Conservation (phyloP, 2,888 invertebrate genomes). For the Pterostichus madidus region DNA sequence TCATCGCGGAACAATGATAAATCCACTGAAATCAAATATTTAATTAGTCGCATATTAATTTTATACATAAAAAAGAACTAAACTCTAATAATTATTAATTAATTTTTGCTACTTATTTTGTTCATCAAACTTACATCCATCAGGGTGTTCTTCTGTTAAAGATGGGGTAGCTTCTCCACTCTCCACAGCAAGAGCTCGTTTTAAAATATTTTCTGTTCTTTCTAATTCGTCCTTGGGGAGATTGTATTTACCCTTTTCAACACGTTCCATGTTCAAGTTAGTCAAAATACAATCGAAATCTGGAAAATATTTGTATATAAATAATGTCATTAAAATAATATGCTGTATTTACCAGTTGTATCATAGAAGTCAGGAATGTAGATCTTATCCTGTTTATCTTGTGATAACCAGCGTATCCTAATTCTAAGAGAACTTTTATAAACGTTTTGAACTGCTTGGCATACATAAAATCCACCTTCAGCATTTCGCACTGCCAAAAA, state of each 20-base stretch:
- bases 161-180: conserved; percentile 82
- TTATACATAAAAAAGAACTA: too few species aligned
- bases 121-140: conserved; percentile 84
- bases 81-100: too few species aligned
- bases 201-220: conserved; percentile 90
- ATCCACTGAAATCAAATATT: conserved; percentile 81
- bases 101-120: too few species aligned
- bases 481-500: conserved; percentile 95
- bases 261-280: conserved; percentile 87
- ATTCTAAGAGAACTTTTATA: conserved; percentile 91
- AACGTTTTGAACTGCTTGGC: conserved; percentile 94
- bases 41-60: background rate
- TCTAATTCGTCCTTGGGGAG: conserved; percentile 87
- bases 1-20: conserved; percentile 91
- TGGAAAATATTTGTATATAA: conserved; percentile 73
- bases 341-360: conserved; percentile 82
- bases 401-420: conserved; percentile 93
- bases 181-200: conserved; percentile 90
- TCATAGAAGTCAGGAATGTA: conserved; percentile 96
- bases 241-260: conserved; percentile 85
- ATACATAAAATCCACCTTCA: conserved; percentile 92
- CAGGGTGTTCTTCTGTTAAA: conserved; percentile 91
- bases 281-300: conserved; percentile 94
- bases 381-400: conserved; percentile 84
- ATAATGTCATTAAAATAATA: conserved; percentile 51